phyloP scores from a whole-genome alignment of 2,797 vertebrate species.

The Muscicapa comitata region DNA sequence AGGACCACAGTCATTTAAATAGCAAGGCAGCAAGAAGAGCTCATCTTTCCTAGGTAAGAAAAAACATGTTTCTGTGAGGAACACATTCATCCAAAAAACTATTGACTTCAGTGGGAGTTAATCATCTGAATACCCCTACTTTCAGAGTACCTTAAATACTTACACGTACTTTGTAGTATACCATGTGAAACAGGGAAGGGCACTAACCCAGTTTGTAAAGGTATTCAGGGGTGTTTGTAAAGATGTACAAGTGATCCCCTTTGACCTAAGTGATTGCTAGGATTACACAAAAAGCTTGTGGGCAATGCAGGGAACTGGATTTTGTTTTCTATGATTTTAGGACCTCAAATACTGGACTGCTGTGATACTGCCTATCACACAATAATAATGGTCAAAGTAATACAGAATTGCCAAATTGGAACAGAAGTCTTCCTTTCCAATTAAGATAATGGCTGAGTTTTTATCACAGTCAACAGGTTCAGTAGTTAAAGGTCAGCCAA shows the following conservation, averaged over 20 bases:
- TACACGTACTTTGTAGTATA: not conserved
- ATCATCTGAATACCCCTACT: not conserved
- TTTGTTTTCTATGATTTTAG: not conserved
- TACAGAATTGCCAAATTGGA: not conserved
- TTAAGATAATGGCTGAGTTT: not conserved
- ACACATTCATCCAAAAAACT: not conserved
- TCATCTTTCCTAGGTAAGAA: not conserved
- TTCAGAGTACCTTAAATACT: not conserved
- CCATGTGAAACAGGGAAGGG: not conserved
- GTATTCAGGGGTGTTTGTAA: not conserved
- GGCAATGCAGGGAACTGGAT: not conserved
- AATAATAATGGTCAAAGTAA: not conserved
- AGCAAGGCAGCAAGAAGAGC: not conserved
- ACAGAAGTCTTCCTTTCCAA: not conserved
- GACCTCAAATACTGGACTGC: not conserved
- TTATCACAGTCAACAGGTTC: not conserved
- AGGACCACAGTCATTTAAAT: not conserved
- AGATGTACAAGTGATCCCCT: not conserved
- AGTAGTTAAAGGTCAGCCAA: not conserved
- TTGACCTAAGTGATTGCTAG: not conserved
- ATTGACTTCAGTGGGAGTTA: not conserved
- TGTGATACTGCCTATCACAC: not conserved
- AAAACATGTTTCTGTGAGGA: accelerated
- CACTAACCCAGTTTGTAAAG: not conserved
- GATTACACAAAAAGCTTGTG: not conserved